Evolutionary conservation across 2,113 vertebrate genomes (phyloP).

Genomic region (Cyphomyrus discorhynchus): DNA sequence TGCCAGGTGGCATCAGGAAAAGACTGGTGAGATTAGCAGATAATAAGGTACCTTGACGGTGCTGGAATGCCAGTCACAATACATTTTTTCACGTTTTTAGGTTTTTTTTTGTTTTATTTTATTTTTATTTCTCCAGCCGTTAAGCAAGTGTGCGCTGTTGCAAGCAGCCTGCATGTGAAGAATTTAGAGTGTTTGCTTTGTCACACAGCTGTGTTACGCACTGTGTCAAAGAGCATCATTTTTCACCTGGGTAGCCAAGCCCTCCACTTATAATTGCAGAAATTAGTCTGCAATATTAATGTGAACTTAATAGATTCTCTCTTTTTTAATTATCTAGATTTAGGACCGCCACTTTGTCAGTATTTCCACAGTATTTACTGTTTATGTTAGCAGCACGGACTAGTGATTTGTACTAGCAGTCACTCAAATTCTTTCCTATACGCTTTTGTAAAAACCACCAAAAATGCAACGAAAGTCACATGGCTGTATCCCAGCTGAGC

Average conservation of each 20-base stretch:
- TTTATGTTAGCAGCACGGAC: neutral
- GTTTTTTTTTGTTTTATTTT: no score
- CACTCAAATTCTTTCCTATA: neutral
- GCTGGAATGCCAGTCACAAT: neutral
- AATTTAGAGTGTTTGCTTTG: neutral
- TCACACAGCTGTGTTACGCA: neutral
- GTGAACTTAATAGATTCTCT: neutral
- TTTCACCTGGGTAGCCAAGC: neutral
- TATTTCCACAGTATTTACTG: neutral
- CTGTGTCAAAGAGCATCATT: neutral
- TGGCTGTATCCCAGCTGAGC: neutral
- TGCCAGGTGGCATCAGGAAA: neutral
- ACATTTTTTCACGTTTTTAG: neutral
- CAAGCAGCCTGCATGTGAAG: neutral
- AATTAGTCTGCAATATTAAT: neutral
- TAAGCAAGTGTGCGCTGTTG: neutral
- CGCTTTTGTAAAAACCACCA: neutral
- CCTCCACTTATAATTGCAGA: neutral
- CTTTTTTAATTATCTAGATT: neutral
- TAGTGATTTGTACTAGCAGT: neutral
- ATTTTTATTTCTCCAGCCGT: neutral
- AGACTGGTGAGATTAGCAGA: neutral
- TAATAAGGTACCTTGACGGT: neutral
- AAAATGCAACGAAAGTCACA: neutral
- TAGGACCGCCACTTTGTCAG: neutral